phyloP scores from a whole-genome alignment of 2,797 vertebrate genomes.

The Cyprinodon diabolis region DNA sequence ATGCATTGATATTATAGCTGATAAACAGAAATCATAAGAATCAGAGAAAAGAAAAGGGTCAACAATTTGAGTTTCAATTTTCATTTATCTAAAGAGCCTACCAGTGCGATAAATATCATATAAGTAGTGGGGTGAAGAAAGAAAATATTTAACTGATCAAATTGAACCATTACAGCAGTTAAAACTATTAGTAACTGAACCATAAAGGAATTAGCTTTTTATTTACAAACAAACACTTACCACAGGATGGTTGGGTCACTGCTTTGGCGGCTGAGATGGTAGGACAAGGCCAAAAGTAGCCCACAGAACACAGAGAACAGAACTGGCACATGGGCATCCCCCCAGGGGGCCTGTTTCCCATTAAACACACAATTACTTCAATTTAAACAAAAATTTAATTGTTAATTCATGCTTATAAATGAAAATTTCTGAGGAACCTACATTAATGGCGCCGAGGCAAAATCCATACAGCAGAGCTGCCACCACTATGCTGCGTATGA shows the following conservation, averaged over 20 bases:
- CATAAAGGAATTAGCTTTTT: not conserved
- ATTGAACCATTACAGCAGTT: not conserved
- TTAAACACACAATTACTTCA: slow-evolving; percentile 2
- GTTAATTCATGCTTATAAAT: not conserved
- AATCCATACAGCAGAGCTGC: slow-evolving; percentile 90
- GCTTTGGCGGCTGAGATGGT: slow-evolving; percentile 92
- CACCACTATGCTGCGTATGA: slow-evolving; percentile 86
- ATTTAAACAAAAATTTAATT: not conserved
- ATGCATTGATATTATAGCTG: too few species aligned
- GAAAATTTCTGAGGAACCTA: slow-evolving; percentile 61
- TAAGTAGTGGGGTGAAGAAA: not conserved
- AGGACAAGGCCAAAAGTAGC: slow-evolving; percentile 88
- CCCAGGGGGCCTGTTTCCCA: slow-evolving; percentile 84
- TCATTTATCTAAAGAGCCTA: too few species aligned
- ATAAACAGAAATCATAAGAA: too few species aligned
- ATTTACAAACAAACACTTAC: slow-evolving; percentile 70
- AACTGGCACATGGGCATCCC: slow-evolving; percentile 90
- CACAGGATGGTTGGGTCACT: slow-evolving; percentile 90
- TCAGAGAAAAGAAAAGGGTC: too few species aligned
- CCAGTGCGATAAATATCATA: not conserved
- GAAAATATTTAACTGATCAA: not conserved
- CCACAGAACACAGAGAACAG: slow-evolving; percentile 93
- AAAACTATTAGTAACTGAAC: not conserved
- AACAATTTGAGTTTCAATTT: too few species aligned
- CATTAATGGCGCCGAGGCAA: slow-evolving; percentile 89